Evolutionary conservation across 1,140 invertebrate species (phyloP).

Genomic region (Psix sp.): DNA sequence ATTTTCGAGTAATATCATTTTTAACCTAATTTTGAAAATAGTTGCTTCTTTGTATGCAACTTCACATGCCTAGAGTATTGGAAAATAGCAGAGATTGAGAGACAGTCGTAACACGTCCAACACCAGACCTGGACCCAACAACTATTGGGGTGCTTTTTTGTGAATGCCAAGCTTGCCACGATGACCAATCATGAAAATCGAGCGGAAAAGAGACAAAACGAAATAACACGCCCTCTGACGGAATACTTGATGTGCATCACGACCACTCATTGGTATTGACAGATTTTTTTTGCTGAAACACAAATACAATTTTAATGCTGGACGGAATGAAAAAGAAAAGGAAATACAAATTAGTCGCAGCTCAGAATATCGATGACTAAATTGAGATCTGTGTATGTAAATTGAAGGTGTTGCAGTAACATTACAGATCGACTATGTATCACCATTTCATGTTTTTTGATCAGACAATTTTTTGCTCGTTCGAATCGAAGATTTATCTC

Average conservation of each 20-base stretch:
- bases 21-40: constrained; percentile 2
- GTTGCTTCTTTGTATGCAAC: constrained; percentile 26
- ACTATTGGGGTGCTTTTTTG: constrained; percentile 38
- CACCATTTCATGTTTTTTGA: too few species aligned
- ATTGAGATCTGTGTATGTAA: too few species aligned
- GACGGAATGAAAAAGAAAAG: too few species aligned
- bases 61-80: constrained; percentile 11
- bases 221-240: constrained; percentile 16
- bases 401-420: too few species aligned
- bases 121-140: constrained; percentile 21
- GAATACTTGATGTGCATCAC: constrained; percentile 22
- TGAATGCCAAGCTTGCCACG: constrained; percentile 38
- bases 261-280: constrained; percentile 15
- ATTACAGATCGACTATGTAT: too few species aligned
- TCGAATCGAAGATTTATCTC: too few species aligned
- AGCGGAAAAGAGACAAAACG: constrained; percentile 47
- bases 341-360: too few species aligned
- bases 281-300: constrained; percentile 17
- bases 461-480: too few species aligned
- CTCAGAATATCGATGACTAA: too few species aligned
- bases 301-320: constrained; percentile 12
- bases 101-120: constrained; percentile 28
- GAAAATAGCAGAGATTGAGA: constrained; percentile 4
- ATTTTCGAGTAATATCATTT: constrained; percentile 31
- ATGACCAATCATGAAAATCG: constrained; percentile 52